Evolutionary conservation across 2,888 invertebrate genomes (phyloP).

Genomic region (Tachina fera): DNA sequence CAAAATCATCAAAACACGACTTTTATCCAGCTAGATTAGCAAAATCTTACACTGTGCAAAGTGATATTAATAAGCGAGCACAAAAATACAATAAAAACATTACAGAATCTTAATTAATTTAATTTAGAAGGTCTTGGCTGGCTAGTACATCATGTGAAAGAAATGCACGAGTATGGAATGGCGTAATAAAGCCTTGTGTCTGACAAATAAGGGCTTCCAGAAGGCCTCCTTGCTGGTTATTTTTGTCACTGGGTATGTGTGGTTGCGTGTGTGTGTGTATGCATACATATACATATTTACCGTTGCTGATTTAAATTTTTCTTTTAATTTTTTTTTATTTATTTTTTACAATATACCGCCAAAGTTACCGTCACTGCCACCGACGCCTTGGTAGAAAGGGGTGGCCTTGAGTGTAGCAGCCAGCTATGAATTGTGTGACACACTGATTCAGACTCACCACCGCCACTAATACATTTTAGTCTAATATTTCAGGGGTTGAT

Average conservation of each 20-base stretch:
- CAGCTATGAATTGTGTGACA: slow-evolving; percentile 57
- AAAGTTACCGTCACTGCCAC: slow-evolving; percentile 59
- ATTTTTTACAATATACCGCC: slow-evolving; percentile 42
- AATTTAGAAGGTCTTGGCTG: too few species aligned
- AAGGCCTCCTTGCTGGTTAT: too few species aligned
- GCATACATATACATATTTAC: slow-evolving; percentile 38
- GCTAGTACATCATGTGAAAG: too few species aligned
- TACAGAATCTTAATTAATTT: too few species aligned
- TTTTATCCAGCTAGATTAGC: too few species aligned
- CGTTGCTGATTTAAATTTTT: slow-evolving; percentile 63
- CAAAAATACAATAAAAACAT: too few species aligned
- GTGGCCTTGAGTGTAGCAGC: slow-evolving; percentile 57
- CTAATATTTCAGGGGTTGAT: slow-evolving; percentile 60
- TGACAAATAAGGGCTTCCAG: too few species aligned
- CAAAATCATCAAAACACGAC: too few species aligned
- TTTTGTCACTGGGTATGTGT: neutral
- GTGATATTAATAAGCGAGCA: too few species aligned
- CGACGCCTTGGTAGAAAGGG: slow-evolving; percentile 50
- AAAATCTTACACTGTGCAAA: too few species aligned
- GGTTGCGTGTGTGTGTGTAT: neutral
- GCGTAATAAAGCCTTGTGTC: too few species aligned
- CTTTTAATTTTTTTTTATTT: slow-evolving; percentile 34
- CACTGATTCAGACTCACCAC: slow-evolving; percentile 58
- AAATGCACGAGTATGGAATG: too few species aligned
- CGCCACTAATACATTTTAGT: slow-evolving; percentile 42